phyloP scores from a whole-genome alignment of 2,888 invertebrate genomes.

The Osedax fenrisi region DNA sequence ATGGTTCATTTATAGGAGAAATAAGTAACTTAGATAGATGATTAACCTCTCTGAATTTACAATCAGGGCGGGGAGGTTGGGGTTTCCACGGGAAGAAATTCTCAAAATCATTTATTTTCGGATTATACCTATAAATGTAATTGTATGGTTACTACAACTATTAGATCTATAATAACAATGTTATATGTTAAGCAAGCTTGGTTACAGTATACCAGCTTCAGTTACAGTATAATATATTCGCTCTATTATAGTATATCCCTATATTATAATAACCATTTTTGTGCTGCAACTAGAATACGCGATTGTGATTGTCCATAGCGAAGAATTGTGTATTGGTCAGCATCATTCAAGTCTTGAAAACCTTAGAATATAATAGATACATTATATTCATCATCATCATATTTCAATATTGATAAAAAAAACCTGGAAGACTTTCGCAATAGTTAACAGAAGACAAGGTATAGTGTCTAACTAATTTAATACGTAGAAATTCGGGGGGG shows the following conservation, averaged over 20 bases:
- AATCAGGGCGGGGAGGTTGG: background rate
- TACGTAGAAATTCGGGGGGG: slow-evolving; percentile 32
- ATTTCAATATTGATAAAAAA: slow-evolving; percentile 5
- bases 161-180: too few species aligned
- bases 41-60: slow-evolving; percentile 32
- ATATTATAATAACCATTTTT: slow-evolving; percentile 31
- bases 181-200: too few species aligned
- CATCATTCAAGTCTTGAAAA: slow-evolving; percentile 30
- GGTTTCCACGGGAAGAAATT: slow-evolving; percentile 35
- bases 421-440: slow-evolving; percentile 35
- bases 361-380: slow-evolving; percentile 20
- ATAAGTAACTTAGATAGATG: too few species aligned
- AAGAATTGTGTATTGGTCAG: slow-evolving; percentile 35
- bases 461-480: slow-evolving; percentile 34
- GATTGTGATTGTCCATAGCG: slow-evolving; percentile 36
- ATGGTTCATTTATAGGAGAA: too few species aligned
- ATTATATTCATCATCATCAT: background rate
- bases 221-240: too few species aligned
- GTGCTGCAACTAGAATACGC: slow-evolving; percentile 34
- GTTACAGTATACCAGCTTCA: too few species aligned
- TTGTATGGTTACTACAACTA: background rate
- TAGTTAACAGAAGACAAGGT: slow-evolving; percentile 33
- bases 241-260: background rate
- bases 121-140: slow-evolving; percentile 14
- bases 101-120: slow-evolving; percentile 28